Evolutionary conservation across 1,140 invertebrate genomes (phyloP).

Genomic region (Papilio xuthus): DNA sequence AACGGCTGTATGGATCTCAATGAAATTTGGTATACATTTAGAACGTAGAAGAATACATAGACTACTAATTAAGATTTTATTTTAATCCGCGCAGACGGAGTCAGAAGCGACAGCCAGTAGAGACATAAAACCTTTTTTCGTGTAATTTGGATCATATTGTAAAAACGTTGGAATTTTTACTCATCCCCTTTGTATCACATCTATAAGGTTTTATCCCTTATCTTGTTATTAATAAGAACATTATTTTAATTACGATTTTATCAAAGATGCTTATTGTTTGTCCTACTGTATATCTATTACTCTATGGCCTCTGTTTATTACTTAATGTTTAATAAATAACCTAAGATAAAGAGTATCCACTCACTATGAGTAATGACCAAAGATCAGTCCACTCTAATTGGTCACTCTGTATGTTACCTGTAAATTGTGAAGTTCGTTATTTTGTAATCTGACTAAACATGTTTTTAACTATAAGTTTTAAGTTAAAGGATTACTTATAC

Average conservation of each 20-base stretch:
- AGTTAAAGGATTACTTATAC: no score
- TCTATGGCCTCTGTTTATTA: conserved; percentile 26
- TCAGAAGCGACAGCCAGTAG: no score
- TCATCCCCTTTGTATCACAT: background rate
- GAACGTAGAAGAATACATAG: no score
- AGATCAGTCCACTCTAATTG: conserved; percentile 28
- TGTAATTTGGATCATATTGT: no score
- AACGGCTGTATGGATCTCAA: no score
- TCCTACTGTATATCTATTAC: background rate
- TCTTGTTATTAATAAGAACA: background rate
- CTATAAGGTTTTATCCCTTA: background rate
- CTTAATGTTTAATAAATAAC: conserved; percentile 27
- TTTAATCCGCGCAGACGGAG: no score
- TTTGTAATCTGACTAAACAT: background rate
- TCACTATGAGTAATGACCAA: conserved; percentile 27
- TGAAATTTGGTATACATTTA: no score
- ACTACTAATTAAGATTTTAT: no score
- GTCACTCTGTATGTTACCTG: background rate
- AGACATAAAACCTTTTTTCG: no score
- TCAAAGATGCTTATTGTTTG: background rate
- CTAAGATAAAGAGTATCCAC: conserved; percentile 12
- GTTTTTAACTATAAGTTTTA: no score
- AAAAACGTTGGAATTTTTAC: no score
- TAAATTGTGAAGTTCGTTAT: background rate
- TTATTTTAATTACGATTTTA: background rate